phyloP scores from a whole-genome alignment of 2,113 vertebrate genomes.

The Nannospalax galili region DNA sequence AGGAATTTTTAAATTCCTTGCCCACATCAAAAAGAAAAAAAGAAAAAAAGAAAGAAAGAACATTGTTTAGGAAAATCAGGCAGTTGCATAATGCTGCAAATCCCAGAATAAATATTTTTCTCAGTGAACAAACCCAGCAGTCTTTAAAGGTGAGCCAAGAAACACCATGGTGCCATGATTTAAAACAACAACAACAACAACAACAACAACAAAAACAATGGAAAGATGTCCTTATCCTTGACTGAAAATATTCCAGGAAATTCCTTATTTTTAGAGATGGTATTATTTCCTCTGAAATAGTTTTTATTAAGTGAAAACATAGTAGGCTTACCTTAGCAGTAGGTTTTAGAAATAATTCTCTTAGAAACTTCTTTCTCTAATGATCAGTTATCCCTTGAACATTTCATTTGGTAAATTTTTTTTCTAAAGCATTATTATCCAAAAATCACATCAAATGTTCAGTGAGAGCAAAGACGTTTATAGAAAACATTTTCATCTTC shows the following conservation, averaged over 20 bases:
- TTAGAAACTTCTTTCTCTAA: slow-evolving; percentile 45
- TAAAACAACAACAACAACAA: not conserved
- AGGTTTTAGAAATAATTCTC: slow-evolving; percentile 48
- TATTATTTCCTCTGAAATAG: slow-evolving; percentile 45
- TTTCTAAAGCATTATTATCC: slow-evolving; percentile 4
- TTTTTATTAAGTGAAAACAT: not conserved
- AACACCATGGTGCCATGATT: slow-evolving; percentile 60
- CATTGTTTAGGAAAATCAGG: slow-evolving; percentile 77
- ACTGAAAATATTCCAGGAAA: slow-evolving; percentile 65
- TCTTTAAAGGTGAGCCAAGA: slow-evolving; percentile 70
- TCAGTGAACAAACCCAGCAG: slow-evolving; percentile 70
- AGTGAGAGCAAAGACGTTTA: not conserved
- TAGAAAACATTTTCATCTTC: slow-evolving; percentile 33
- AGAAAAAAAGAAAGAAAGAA: slow-evolving; percentile 59
- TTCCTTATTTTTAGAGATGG: slow-evolving; percentile 49
- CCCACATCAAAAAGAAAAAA: slow-evolving; percentile 25
- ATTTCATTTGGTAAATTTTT: slow-evolving; percentile 1
- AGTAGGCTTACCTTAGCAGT: not conserved
- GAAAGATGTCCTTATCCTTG: slow-evolving; percentile 60
- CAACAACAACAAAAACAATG: not conserved
- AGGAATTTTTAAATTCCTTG: slow-evolving; percentile 70
- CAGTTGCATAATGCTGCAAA: slow-evolving; percentile 77
- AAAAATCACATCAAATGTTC: slow-evolving; percentile 23
- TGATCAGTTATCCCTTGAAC: slow-evolving; percentile 1
- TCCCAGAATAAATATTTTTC: slow-evolving; percentile 77